Percentiles rank a stretch among this genome's conserved stretches.
phyloP scores from a whole-genome alignment of 2,888 invertebrate genomes.

The Trachelus iudaicus region DNA sequence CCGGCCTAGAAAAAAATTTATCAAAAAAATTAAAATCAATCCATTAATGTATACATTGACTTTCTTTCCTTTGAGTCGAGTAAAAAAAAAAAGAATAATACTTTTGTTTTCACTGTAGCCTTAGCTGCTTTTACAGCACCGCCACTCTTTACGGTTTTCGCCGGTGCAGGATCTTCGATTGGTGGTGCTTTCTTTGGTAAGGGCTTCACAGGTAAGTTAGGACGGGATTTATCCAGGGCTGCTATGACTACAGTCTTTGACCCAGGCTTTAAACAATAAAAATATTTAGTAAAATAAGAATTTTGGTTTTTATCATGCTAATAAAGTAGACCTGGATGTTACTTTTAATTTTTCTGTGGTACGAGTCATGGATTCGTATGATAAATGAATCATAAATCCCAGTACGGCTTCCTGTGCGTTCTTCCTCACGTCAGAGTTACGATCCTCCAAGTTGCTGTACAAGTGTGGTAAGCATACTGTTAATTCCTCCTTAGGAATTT shows the following conservation, averaged over 20 bases:
- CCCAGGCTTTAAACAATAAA: conserved; percentile 69
- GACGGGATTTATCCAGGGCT: conserved; percentile 86
- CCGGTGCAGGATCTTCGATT: conserved; percentile 68
- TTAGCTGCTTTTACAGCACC: conserved; percentile 66
- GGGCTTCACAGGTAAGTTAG: conserved; percentile 85
- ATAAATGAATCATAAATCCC: conserved; percentile 93
- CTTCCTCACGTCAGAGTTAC: conserved; percentile 91
- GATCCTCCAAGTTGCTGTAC: conserved; percentile 87
- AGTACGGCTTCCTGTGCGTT: conserved; percentile 89
- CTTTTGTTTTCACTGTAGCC: conserved; percentile 70
- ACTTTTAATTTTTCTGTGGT: conserved; percentile 85
- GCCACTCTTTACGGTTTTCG: conserved; percentile 71
- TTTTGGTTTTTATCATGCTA: conserved; percentile 1
- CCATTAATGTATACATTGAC: background rate
- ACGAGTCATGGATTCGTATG: conserved; percentile 82
- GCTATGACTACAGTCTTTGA: conserved; percentile 82
- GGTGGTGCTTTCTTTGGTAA: conserved; percentile 71
- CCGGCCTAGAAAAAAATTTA: conserved; percentile 25
- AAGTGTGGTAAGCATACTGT: conserved; percentile 80
- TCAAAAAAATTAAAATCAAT: background rate
- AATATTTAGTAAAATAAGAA: conserved; percentile 12
- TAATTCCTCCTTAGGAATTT: conserved; percentile 85
- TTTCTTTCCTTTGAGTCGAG: background rate
- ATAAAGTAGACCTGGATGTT: background rate
- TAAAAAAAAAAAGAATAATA: conserved; percentile 34